Evolutionary conservation across 2,888 invertebrate genomes (phyloP).

Genomic region (Drosophila kanekoi): DNA sequence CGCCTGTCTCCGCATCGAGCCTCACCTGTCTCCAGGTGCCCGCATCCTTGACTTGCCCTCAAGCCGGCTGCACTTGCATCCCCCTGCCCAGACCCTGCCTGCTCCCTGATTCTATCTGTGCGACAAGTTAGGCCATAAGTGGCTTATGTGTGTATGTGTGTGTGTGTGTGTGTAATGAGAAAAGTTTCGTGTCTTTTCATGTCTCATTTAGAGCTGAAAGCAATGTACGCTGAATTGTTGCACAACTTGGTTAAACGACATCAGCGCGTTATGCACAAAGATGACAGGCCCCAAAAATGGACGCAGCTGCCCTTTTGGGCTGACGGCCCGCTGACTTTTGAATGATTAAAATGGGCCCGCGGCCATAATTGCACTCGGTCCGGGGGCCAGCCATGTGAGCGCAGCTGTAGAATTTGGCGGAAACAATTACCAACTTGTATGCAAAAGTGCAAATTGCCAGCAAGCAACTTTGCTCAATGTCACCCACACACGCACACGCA

Average conservation of each 20-base stretch:
- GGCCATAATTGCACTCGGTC: constrained; percentile 42
- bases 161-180: constrained; percentile 81
- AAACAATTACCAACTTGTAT: constrained; percentile 78
- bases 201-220: constrained; percentile 75
- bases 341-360: constrained; percentile 67
- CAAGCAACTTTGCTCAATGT: constrained; percentile 69
- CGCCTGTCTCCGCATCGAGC: not conserved
- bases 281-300: constrained; percentile 23
- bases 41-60: constrained; percentile 42
- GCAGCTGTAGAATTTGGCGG: constrained; percentile 71
- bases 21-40: constrained; percentile 57
- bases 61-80: constrained; percentile 27
- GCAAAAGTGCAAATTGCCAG: constrained; percentile 75
- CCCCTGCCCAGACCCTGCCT: constrained; percentile 2
- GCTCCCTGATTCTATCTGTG: constrained; percentile 38
- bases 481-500: constrained; percentile 40
- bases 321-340: constrained; percentile 57
- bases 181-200: constrained; percentile 82
- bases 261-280: constrained; percentile 15
- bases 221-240: constrained; percentile 60
- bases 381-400: constrained; percentile 14
- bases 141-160: constrained; percentile 46
- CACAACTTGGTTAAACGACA: constrained; percentile 55
- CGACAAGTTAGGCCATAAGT: constrained; percentile 57
- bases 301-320: constrained; percentile 51